phyloP scores from a whole-genome alignment of 2,888 invertebrate genomes.

The Dryococelus australis region DNA sequence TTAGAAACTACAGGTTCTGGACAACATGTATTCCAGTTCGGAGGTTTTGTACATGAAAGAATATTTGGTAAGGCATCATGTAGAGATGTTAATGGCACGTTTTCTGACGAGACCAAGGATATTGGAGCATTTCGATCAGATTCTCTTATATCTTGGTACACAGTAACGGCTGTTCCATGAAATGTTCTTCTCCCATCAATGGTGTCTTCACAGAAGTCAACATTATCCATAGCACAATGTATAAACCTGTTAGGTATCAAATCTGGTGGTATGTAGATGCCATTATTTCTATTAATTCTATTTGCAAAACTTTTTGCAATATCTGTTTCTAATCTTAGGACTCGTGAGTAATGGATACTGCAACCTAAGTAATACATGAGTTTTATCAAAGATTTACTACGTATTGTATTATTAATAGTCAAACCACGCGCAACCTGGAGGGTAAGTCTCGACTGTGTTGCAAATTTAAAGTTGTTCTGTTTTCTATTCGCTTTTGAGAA shows the following conservation, averaged over 20 bases:
- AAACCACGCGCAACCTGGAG: background rate
- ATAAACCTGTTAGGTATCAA: constrained; percentile 6
- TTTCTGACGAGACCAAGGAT: background rate
- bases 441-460: background rate
- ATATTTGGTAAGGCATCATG: constrained; percentile 12
- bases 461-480: background rate
- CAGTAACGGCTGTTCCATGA: constrained; percentile 16
- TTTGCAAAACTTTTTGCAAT: background rate
- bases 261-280: constrained; percentile 20
- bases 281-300: constrained; percentile 3
- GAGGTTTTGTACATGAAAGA: constrained; percentile 20
- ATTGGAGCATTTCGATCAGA: background rate
- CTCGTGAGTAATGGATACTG: too few relatives aligned
- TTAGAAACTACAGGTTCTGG: too few relatives aligned
- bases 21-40: too few relatives aligned
- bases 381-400: constrained; percentile 13
- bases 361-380: background rate
- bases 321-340: background rate
- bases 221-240: background rate
- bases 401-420: background rate
- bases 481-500: background rate
- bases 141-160: constrained; percentile 19
- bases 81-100: background rate
- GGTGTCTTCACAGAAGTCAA: constrained; percentile 4
- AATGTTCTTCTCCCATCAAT: constrained; percentile 17